phyloP scores from a whole-genome alignment of 2,113 vertebrate species.

The Alouatta palliata region DNA sequence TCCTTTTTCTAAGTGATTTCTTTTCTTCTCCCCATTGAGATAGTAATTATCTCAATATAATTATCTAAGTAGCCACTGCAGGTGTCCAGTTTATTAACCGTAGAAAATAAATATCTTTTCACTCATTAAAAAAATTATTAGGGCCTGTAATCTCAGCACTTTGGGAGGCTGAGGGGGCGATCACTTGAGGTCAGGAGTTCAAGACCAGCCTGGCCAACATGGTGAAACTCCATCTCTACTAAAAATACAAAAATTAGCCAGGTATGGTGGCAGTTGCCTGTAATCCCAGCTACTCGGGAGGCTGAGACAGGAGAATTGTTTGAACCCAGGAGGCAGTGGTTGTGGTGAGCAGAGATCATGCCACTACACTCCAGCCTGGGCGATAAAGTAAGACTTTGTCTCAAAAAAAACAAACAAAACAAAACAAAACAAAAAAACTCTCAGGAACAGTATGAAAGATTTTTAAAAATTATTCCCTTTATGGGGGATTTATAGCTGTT shows the following conservation, averaged over 20 bases:
- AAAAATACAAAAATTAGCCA: not conserved
- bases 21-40: not conserved
- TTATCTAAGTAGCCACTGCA: not conserved
- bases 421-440: not conserved
- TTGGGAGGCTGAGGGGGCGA: not conserved
- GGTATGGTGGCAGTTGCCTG: accelerated
- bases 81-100: not conserved
- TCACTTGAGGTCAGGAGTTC: not conserved
- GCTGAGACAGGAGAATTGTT: not conserved
- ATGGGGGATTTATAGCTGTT: not conserved
- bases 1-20: not conserved
- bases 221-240: not conserved
- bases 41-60: not conserved
- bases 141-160: not conserved
- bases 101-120: not conserved
- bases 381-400: not conserved
- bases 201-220: not conserved
- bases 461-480: not conserved
- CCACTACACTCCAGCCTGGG: not conserved
- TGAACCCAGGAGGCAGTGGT: too few relatives aligned
- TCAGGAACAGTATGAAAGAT: not conserved
- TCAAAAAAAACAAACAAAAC: not conserved
- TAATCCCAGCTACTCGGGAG: not conserved
- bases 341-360: too few relatives aligned
- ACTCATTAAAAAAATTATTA: not conserved